phyloP scores from a whole-genome alignment of 2,888 invertebrate species.

The Cotesia congregata region DNA sequence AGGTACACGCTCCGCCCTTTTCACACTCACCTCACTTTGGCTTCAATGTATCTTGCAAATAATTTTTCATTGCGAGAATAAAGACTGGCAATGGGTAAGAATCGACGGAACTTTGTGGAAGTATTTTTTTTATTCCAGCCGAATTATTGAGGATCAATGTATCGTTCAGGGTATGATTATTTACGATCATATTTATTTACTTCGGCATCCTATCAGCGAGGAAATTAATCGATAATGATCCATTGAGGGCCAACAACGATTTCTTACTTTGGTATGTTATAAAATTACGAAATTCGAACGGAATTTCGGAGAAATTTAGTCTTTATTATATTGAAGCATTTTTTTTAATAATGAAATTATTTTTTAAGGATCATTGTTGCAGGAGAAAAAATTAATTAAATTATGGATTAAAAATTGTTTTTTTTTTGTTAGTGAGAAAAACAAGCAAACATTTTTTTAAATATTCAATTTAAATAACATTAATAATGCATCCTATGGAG shows the following conservation, averaged over 20 bases:
- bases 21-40: conserved; percentile 38
- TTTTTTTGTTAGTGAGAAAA: background rate
- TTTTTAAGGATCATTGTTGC: background rate
- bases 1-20: conserved; percentile 40
- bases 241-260: background rate
- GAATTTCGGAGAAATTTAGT: no score
- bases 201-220: background rate
- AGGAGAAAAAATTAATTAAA: background rate
- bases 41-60: conserved; percentile 30
- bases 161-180: background rate
- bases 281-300: no score
- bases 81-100: background rate
- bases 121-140: background rate
- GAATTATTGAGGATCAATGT: background rate
- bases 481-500: conserved; percentile 16
- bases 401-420: background rate
- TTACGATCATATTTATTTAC: background rate
- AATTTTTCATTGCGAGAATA: background rate
- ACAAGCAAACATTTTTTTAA: background rate
- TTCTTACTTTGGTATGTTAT: background rate
- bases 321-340: background rate
- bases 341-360: background rate
- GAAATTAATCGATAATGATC: conserved; percentile 19
- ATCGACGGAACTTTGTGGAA: background rate
- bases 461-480: conserved; percentile 17